Conservation (phyloP, 2,797 vertebrate species). For the Clarias pachynema region DNA sequence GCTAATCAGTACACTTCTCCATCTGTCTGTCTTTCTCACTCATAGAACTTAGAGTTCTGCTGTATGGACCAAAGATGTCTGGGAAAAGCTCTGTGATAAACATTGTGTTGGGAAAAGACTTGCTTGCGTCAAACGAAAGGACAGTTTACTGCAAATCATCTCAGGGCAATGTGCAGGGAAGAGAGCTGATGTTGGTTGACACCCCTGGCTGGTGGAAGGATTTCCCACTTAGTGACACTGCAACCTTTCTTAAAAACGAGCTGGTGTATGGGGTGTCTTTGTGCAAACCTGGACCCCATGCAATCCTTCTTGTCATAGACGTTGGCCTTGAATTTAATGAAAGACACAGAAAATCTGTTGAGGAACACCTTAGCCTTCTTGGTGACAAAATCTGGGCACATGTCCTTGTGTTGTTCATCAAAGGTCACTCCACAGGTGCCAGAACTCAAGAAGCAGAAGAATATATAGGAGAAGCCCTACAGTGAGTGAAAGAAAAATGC, state of each 20-base stretch:
- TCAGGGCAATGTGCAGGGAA: not conserved
- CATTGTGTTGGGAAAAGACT: not conserved
- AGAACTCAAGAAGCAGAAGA: not conserved
- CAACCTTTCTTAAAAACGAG: constrained; percentile 32
- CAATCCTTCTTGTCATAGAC: constrained; percentile 30
- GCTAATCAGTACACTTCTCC: not conserved
- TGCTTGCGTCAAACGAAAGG: not conserved
- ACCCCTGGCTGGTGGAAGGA: constrained; percentile 32
- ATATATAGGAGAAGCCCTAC: not conserved
- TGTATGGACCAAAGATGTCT: constrained; percentile 13
- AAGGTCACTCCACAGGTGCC: not conserved
- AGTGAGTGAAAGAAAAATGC: not conserved
- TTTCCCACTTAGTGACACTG: constrained; percentile 29
- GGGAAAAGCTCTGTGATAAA: constrained; percentile 17
- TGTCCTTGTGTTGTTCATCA: not conserved
- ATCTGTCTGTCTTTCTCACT: not conserved
- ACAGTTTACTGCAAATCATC: not conserved
- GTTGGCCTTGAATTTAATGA: constrained; percentile 16
- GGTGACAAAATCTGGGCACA: not conserved
- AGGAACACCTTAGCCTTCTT: not conserved
- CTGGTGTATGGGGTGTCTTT: constrained; percentile 27
- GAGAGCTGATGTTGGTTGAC: not conserved
- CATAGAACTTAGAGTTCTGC: not conserved
- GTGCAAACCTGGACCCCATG: constrained; percentile 38
- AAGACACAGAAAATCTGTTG: constrained; percentile 22